Percentiles rank a stretch among this genome's conserved stretches.
phyloP scores from a whole-genome alignment of 2,113 vertebrate species.

The Pollimyrus isidori region DNA sequence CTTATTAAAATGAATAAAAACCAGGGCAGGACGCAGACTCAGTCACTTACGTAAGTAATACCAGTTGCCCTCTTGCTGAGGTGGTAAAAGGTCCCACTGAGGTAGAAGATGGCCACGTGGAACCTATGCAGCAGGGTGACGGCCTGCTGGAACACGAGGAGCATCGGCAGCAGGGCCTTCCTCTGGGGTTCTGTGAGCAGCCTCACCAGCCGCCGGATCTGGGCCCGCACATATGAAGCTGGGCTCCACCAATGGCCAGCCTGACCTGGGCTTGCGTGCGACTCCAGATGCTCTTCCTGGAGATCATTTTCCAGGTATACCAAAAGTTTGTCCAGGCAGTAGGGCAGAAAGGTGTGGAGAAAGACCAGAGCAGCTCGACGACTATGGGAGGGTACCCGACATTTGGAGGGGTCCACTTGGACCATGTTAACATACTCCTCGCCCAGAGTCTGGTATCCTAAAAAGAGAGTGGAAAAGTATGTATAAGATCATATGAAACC shows the following conservation, averaged over 20 bases:
- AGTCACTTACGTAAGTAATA: conserved; percentile 70
- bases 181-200: conserved; percentile 64
- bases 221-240: conserved; percentile 45
- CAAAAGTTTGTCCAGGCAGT: conserved; percentile 74
- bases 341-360: conserved; percentile 69
- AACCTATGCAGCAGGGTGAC: conserved; percentile 67
- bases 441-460: conserved; percentile 89
- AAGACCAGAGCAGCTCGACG: conserved; percentile 58
- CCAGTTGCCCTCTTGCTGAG: conserved; percentile 74
- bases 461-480: neutral
- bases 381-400: conserved; percentile 61
- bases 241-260: conserved; percentile 34
- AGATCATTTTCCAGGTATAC: conserved; percentile 76
- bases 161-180: conserved; percentile 43
- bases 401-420: conserved; percentile 74
- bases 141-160: conserved; percentile 55
- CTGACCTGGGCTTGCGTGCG: neutral
- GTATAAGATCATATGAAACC: neutral
- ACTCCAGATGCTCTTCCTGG: conserved; percentile 44
- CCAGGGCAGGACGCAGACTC: conserved; percentile 26
- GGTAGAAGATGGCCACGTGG: conserved; percentile 80
- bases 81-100: conserved; percentile 76
- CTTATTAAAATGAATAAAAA: neutral
- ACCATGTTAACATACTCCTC: conserved; percentile 85
- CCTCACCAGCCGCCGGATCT: conserved; percentile 46